phyloP scores from a whole-genome alignment of 2,113 vertebrate species.

The Ornithorhynchus anatinus region DNA sequence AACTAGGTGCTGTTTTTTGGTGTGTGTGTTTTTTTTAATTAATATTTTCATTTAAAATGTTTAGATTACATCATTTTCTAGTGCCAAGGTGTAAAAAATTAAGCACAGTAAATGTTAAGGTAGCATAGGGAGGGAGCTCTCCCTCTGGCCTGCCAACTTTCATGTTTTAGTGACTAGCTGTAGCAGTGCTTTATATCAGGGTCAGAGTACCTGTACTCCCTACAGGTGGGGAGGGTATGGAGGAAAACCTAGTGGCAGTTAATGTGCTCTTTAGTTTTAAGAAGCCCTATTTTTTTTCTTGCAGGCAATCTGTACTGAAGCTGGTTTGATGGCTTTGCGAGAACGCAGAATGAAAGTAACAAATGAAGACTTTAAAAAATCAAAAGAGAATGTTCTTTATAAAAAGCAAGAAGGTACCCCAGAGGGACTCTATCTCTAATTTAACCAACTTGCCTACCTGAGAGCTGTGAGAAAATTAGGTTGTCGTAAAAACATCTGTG shows the following conservation, averaged over 20 bases:
- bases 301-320: slow-evolving; percentile 98
- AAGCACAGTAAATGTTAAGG: neutral
- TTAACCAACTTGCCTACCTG: neutral
- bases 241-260: too few species aligned
- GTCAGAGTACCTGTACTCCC: neutral
- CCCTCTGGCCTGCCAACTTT: too few species aligned
- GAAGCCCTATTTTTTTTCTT: too few species aligned
- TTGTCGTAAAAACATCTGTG: neutral
- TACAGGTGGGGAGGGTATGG: neutral
- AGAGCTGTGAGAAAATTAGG: neutral
- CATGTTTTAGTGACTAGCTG: too few species aligned
- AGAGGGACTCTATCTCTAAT: slow-evolving; percentile 86
- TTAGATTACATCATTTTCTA: neutral
- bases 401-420: slow-evolving; percentile 99
- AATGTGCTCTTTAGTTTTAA: too few species aligned
- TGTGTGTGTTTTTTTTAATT: too few species aligned
- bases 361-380: slow-evolving; percentile 99
- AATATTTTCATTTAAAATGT: neutral
- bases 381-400: slow-evolving; percentile 97
- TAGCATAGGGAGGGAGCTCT: too few species aligned
- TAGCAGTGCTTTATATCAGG: too few species aligned
- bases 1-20: neutral
- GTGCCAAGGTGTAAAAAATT: neutral
- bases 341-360: slow-evolving; percentile 98
- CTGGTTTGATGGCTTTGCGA: slow-evolving; percentile 93